phyloP scores from a whole-genome alignment of 2,797 vertebrate genomes.

The Danionella dracula region DNA sequence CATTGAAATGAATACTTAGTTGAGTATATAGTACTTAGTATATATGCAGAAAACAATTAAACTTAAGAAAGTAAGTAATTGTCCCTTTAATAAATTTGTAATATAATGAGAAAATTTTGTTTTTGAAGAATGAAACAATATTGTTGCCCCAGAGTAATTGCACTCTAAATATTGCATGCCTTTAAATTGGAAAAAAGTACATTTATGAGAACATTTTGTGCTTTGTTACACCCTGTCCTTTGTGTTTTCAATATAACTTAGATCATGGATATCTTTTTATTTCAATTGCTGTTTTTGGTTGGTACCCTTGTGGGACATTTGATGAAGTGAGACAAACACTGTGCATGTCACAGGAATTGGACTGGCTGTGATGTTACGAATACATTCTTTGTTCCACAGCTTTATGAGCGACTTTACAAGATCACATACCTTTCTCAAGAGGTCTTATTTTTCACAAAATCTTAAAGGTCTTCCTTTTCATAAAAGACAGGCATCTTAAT shows the following conservation, averaged over 20 bases:
- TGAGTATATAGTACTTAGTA: too few species aligned
- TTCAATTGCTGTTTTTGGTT: not conserved
- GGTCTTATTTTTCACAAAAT: too few species aligned
- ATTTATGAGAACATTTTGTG: not conserved
- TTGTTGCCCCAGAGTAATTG: not conserved
- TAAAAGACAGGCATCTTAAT: too few species aligned
- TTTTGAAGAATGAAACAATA: too few species aligned
- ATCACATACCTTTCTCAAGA: too few species aligned
- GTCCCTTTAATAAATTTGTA: too few species aligned
- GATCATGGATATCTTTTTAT: not conserved
- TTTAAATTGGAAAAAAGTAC: not conserved
- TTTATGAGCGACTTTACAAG: not conserved
- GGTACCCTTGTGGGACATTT: conserved; percentile 2
- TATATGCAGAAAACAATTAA: too few species aligned
- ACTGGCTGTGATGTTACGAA: not conserved
- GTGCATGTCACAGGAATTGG: not conserved
- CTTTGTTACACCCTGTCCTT: not conserved
- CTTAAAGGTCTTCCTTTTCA: too few species aligned
- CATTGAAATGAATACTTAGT: too few species aligned
- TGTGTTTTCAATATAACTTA: not conserved
- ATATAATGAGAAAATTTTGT: too few species aligned
- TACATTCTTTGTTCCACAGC: not conserved
- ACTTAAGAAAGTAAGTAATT: too few species aligned
- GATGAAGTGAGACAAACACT: conserved; percentile 15
- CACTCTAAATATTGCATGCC: not conserved